Evolutionary conservation across 1,140 invertebrate genomes (phyloP), one percentile per base, ranked within the genome.

Genomic region (Drosophila truncata): DNA sequence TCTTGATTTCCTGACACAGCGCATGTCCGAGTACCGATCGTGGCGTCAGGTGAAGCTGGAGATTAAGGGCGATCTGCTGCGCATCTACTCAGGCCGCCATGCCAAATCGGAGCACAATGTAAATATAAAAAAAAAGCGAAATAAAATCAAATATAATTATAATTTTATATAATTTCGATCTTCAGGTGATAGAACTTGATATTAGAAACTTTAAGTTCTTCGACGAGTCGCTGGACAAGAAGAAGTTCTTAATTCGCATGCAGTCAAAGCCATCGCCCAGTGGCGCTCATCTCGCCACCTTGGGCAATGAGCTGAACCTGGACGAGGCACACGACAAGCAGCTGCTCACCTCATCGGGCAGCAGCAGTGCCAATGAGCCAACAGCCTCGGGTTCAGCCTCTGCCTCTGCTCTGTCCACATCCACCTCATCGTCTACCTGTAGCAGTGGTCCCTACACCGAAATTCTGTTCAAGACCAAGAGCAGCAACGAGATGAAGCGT

Each of bases 11-110:
- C 9, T 10, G 18, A 49, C 18, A 0, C 27, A 92, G 91, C 90
- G 91, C 74, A 91, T 92, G 72, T 91, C 91, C 46, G 91, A 92
- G 41, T 92, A 91, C 71, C 91, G 91, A 62, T 92, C 91, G n/a
- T 92, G 91, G 91, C 87, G 91, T 35, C 91, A 92, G 74, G 90
- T 92, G 29, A 92, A 92, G 63, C 82, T 92, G 54, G 91, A 92
- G 55, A 91, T 92, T 29, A 91, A 92, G 37, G 91, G 91, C 16
- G 91, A 92, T 71, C 33, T 91, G 61, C 54, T 92, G 76, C 91
- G 83, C 67, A 92, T 92, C 58, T 92, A 91, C 76, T 87, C 91
- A 42, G 78, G 90, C 42, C 91, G 91, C 14, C 88, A 82, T 73
- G 62, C 61, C 46, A 92, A 92, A 75, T 91, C 91, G 50, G 91